phyloP scores from a whole-genome alignment of 2,113 vertebrate genomes.

The Oreochromis tanganicae region DNA sequence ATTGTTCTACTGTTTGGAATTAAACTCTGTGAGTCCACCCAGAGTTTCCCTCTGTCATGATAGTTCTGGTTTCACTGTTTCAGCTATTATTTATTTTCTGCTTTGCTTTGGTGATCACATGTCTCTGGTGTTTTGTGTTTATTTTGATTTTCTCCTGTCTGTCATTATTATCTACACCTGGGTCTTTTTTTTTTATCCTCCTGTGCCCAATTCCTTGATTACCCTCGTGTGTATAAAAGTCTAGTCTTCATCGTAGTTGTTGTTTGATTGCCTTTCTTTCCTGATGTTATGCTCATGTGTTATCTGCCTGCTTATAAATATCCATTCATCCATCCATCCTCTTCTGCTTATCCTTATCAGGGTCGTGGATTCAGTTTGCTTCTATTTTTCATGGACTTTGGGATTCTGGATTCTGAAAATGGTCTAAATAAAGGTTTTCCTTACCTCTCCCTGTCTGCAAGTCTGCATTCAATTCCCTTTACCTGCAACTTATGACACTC shows the following conservation, averaged over 20 bases:
- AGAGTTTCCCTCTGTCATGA: background rate
- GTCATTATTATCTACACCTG: background rate
- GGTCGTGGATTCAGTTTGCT: background rate
- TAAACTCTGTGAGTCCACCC: background rate
- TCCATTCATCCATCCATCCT: background rate
- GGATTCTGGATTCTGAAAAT: background rate
- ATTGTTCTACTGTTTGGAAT: background rate
- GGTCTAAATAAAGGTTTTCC: background rate
- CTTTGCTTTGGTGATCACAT: background rate
- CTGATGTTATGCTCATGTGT: background rate
- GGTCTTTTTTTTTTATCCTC: background rate
- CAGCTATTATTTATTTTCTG: background rate
- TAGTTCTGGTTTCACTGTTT: background rate
- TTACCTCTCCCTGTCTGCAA: background rate
- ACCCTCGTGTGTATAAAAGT: background rate
- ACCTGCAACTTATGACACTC: background rate
- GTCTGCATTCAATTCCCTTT: background rate
- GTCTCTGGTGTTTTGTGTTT: background rate
- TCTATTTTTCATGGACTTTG: background rate
- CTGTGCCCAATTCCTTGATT: background rate
- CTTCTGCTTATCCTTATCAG: background rate
- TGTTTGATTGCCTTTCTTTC: background rate
- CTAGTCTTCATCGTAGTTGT: background rate
- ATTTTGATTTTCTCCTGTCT: background rate
- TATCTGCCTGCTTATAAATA: background rate